Conservation (phyloP, 2,113 vertebrate genomes). For the Chelonoidis abingdonii region DNA sequence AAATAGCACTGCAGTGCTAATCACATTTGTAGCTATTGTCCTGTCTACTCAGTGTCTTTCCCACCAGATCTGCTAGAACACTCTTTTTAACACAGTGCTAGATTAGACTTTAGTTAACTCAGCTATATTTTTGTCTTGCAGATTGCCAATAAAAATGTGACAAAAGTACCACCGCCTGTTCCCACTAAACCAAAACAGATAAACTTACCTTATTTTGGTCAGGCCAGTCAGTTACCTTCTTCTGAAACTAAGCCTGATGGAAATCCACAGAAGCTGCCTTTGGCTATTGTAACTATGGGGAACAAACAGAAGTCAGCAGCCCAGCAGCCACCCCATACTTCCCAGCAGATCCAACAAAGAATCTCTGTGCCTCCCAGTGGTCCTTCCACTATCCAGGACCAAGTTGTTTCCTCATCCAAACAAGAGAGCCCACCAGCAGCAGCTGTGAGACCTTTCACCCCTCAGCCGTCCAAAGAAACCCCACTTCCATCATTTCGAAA, state of each 20-base stretch:
- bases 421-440: slow-evolving; percentile 93
- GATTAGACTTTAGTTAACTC: background rate
- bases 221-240: slow-evolving; percentile 66
- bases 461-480: slow-evolving; percentile 90
- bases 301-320: slow-evolving; percentile 82
- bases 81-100: background rate
- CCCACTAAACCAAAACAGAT: slow-evolving; percentile 95
- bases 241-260: slow-evolving; percentile 76
- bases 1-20: background rate
- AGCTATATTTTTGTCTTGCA: slow-evolving; percentile 69
- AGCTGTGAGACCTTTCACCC: slow-evolving; percentile 93
- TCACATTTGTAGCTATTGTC: background rate
- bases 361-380: slow-evolving; percentile 52
- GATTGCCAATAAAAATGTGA: slow-evolving; percentile 83
- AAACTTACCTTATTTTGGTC: slow-evolving; percentile 84
- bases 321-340: slow-evolving; percentile 72
- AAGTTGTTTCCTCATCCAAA: slow-evolving; percentile 86
- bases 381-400: slow-evolving; percentile 81
- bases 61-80: rapidly evolving
- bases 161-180: slow-evolving; percentile 96
- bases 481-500: slow-evolving; percentile 83
- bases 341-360: slow-evolving; percentile 75
- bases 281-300: slow-evolving; percentile 78
- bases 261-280: slow-evolving; percentile 78
- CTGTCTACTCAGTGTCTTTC: background rate